These are phyloP conservation scores for Rhynchomys soricoides DNA, from an alignment of 2,113 vertebrate genomes.

Conservation along the genomic window DNA sequence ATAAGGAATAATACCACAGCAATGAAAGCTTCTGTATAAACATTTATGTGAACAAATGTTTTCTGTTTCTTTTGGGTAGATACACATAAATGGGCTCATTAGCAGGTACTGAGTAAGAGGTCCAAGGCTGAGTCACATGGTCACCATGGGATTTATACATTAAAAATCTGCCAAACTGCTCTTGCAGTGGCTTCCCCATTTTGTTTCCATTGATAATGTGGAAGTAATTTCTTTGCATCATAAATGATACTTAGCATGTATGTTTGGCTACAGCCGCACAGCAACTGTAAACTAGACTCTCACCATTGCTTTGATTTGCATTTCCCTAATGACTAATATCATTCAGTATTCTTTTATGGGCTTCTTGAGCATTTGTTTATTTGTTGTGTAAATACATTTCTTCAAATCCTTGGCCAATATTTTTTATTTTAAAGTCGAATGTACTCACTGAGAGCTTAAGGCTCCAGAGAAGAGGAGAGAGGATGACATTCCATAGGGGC, in stretches of 20 bases:
- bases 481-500: background rate
- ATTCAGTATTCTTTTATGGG: background rate
- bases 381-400: background rate
- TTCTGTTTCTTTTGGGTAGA: background rate
- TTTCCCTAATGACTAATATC: background rate
- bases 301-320: conserved; percentile 1
- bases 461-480: background rate
- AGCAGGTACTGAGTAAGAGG: background rate
- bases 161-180: background rate
- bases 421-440: background rate
- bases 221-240: background rate
- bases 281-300: background rate
- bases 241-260: background rate
- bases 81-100: background rate
- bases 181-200: background rate
- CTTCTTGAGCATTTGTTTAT: background rate
- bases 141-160: background rate
- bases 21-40: background rate
- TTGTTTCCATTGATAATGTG: background rate
- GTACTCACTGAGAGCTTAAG: background rate
- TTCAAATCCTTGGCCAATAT: background rate
- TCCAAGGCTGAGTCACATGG: background rate
- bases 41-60: background rate
- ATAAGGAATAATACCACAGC: background rate
- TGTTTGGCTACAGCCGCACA: background rate